These are phyloP conservation scores for Philereme transversata DNA, from an alignment of 2,888 invertebrate species.

Conservation along the genomic window DNA sequence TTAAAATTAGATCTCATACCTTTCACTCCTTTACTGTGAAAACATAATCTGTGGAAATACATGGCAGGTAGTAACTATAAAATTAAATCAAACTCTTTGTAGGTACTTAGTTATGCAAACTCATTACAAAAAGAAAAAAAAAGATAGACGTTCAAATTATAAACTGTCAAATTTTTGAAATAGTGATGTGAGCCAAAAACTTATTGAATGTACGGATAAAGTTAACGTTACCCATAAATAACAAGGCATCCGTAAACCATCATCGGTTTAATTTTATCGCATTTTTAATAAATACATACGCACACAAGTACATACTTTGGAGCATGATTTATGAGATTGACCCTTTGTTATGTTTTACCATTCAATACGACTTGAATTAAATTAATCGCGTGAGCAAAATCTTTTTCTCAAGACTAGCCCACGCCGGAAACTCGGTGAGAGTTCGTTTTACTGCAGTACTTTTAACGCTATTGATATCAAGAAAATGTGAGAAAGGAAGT, in stretches of 20 bases:
- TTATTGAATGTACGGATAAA: background rate
- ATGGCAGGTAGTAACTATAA: no score
- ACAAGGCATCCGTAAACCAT: background rate
- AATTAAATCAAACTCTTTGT: no score
- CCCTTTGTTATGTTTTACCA: slow-evolving; percentile 30
- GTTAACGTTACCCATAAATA: background rate
- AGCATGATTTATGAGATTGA: slow-evolving; percentile 18
- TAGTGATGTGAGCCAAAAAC: slow-evolving; percentile 19
- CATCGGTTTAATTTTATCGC: background rate
- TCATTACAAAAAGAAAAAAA: background rate
- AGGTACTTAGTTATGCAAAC: background rate
- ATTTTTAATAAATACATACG: background rate
- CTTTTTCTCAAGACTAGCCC: slow-evolving; percentile 63
- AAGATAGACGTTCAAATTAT: background rate
- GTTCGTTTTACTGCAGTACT: slow-evolving; percentile 68
- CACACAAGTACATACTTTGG: background rate
- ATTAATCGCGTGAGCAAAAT: slow-evolving; percentile 51
- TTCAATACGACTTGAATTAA: slow-evolving; percentile 44
- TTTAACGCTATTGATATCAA: slow-evolving; percentile 76
- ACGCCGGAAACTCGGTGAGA: slow-evolving; percentile 73
- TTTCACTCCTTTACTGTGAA: no score
- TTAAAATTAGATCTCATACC: no score
- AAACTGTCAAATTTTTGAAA: slow-evolving; percentile 40
- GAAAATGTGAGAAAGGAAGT: slow-evolving; percentile 83
- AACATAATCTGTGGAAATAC: no score